A percentile compares a stretch with the other conserved stretches of the same genome.
Evolutionary conservation across 2,888 invertebrate species (phyloP).

Genomic region (Ganaspis brasiliensis): DNA sequence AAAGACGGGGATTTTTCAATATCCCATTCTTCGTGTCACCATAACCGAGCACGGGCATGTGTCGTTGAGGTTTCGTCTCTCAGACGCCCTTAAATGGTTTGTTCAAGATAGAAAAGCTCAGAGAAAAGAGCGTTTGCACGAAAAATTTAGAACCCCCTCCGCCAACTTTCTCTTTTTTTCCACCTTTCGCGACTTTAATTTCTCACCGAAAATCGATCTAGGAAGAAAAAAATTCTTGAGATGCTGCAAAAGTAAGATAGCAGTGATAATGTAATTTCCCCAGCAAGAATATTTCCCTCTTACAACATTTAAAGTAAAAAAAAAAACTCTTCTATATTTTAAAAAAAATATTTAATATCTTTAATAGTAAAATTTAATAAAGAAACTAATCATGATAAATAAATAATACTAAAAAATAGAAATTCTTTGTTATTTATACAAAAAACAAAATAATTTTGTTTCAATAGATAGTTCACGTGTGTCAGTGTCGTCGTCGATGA

Average conservation of each 20-base stretch:
- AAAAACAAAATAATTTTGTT: not conserved
- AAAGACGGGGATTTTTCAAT: constrained; percentile 72
- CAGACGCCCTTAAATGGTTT: constrained; percentile 50
- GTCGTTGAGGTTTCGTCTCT: constrained; percentile 52
- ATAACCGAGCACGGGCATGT: constrained; percentile 57
- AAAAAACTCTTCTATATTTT: no score
- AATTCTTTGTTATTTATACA: not conserved
- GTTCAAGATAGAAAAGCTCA: constrained; percentile 56
- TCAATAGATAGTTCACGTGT: not conserved
- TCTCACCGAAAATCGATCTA: constrained; percentile 47
- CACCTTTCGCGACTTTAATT: constrained; percentile 49
- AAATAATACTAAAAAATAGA: no score
- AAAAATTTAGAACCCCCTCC: constrained; percentile 49
- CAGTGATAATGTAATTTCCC: not conserved
- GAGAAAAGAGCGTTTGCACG: constrained; percentile 55
- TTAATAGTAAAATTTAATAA: no score
- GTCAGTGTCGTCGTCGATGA: not conserved
- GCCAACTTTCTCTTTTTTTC: constrained; percentile 29
- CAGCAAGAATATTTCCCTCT: no score
- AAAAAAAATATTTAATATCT: no score
- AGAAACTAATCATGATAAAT: no score
- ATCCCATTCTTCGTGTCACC: constrained; percentile 68
- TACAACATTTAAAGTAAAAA: no score
- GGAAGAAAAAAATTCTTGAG: not conserved
- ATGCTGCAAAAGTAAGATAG: constrained; percentile 7